Base-by-base conservation (phyloP, 2,888 invertebrate genomes). In the Embidobia sp. region DNA sequence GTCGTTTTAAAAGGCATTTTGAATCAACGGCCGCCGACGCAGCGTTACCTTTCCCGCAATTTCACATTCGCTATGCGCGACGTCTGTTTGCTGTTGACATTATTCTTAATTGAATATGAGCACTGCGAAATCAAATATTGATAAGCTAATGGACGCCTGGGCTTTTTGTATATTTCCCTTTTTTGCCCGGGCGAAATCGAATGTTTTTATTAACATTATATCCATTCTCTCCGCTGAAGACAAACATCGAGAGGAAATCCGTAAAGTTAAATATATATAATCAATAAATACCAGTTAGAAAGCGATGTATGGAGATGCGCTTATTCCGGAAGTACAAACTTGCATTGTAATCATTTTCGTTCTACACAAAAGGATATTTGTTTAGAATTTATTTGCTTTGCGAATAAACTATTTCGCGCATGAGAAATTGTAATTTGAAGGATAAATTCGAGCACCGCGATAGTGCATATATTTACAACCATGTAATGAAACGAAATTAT, bases 1-100 rank as follows among this genome's bases (percentile, higher is more conserved):
- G 57, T 11, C 35, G 53, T 80, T 83, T 78, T 82, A 82, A 83
- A 81, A 82, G 81, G 81, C 78, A 83, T 81, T 81, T 79, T 80
- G 78, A 80, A 81, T 83, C 80, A 79, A 69, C 74, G 53, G 49
- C 72, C 66, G 57, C 55, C 63, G 63, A 46, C 46, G 63, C 72
- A 51, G 4, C 35, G 42, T 18, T 57, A 49, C 57, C 27, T 40
- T 31, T 35, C 11, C 22, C 27, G 37, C 46, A 44, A 57, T 57
- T 67, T 67, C 16, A 15, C 22, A 53, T 46, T 19, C 35, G 19
- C 57, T 27, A 67, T 46, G 22, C 10, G 10, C 13, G 15, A 26
- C 27, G 35, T 66, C 46, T 35, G 35, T 35, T 35, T 33, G 6
- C 18, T 44, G 35, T 55, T 55, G 51, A 31, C 51, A 33, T 64